Evolutionary conservation across 2,797 vertebrate genomes (phyloP).

Genomic region (Scolopax rusticola): DNA sequence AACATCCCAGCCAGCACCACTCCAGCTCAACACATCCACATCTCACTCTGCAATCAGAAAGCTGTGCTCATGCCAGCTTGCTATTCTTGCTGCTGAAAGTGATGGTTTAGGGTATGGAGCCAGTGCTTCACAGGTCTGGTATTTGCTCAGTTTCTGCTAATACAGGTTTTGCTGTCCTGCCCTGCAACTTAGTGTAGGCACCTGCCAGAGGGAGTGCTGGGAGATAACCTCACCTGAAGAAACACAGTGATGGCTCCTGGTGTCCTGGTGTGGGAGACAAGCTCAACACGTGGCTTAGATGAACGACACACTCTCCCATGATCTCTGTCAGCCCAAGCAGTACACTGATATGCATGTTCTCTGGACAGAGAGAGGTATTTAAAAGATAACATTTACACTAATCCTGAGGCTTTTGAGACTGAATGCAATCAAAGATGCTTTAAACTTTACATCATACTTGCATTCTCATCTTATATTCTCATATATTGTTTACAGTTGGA

Average conservation of each 20-base stretch:
- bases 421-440: background rate
- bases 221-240: background rate
- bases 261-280: background rate
- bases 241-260: background rate
- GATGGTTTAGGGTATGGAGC: background rate
- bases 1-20: background rate
- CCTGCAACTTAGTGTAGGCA: background rate
- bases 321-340: background rate
- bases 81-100: background rate
- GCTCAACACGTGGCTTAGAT: background rate
- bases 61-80: accelerated
- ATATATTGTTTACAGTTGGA: background rate
- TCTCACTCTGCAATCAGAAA: background rate
- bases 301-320: background rate
- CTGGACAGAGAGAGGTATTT: background rate
- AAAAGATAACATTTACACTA: background rate
- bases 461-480: background rate
- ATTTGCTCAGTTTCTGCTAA: background rate
- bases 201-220: background rate
- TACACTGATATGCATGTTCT: background rate
- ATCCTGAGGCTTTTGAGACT: background rate
- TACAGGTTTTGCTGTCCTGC: background rate
- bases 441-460: background rate
- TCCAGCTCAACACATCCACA: background rate
- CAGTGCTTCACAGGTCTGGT: background rate